Percentiles rank a stretch among this genome's conserved stretches.
Conservation (phyloP, 2,797 vertebrate species). For the Diglossa cyanea region DNA sequence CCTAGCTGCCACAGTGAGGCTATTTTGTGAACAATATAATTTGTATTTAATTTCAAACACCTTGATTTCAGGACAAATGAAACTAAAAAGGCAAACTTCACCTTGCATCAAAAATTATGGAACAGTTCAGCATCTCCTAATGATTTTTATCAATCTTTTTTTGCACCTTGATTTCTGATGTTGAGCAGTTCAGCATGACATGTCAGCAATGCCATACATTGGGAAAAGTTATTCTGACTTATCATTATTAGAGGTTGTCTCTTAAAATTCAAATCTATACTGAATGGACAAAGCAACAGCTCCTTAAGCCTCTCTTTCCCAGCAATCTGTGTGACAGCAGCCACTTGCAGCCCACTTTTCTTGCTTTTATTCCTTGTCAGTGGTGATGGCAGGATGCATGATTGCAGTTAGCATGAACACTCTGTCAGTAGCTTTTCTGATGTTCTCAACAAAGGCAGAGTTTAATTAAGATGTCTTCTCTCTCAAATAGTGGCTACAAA, state of each 20-base stretch:
- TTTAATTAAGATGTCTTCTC: slow-evolving; percentile 31
- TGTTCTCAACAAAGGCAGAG: not conserved
- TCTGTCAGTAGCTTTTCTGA: not conserved
- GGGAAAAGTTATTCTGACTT: not conserved
- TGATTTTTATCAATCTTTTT: not conserved
- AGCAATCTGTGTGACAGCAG: not conserved
- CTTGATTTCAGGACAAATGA: not conserved
- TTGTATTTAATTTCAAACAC: not conserved
- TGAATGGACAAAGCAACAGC: not conserved
- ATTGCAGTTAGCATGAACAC: not conserved
- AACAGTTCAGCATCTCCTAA: not conserved
- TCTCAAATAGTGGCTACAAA: not conserved
- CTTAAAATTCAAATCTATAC: not conserved
- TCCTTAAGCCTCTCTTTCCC: not conserved
- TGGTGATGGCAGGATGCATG: not conserved
- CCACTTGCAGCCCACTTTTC: not conserved
- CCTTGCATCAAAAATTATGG: not conserved
- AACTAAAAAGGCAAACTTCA: not conserved
- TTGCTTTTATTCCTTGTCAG: not conserved
- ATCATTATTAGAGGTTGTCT: not conserved
- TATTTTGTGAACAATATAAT: not conserved
- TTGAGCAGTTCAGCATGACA: not conserved
- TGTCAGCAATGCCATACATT: not conserved
- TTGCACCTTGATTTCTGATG: not conserved
- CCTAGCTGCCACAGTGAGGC: not conserved